phyloP scores from a whole-genome alignment of 2,888 invertebrate genomes.

The Dyspetes luteomarginatus region DNA sequence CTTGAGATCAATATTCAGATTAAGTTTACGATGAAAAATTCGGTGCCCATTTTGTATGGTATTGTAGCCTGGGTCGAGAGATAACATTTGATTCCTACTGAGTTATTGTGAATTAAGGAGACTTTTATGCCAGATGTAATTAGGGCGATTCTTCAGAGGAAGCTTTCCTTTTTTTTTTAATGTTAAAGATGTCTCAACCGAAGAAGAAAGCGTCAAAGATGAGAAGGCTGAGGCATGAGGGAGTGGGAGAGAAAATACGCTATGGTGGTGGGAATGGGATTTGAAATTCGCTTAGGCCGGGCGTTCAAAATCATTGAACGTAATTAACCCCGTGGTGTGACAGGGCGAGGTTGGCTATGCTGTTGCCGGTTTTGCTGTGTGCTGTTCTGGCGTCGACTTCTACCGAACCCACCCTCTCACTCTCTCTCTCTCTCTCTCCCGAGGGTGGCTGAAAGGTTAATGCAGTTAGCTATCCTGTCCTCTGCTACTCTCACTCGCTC shows the following conservation, averaged over 20 bases:
- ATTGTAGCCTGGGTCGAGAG: too few species aligned
- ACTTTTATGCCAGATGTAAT: too few species aligned
- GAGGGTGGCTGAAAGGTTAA: slow-evolving; percentile 81
- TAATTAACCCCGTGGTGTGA: slow-evolving; percentile 80
- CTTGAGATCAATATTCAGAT: too few species aligned
- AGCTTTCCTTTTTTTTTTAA: too few species aligned
- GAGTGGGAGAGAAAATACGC: slow-evolving; percentile 44
- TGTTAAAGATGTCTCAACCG: not conserved
- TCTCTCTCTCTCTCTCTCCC: slow-evolving; percentile 61
- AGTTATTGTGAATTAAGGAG: too few species aligned
- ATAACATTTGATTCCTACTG: too few species aligned
- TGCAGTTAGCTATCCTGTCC: slow-evolving; percentile 78
- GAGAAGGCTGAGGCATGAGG: slow-evolving; percentile 3
- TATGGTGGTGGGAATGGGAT: slow-evolving; percentile 76
- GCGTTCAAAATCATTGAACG: slow-evolving; percentile 81
- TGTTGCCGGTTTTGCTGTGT: slow-evolving; percentile 59
- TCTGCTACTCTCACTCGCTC: too few species aligned
- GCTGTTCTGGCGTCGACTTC: slow-evolving; percentile 43
- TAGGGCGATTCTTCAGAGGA: too few species aligned
- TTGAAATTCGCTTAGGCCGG: slow-evolving; percentile 80
- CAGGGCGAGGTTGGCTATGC: slow-evolving; percentile 68
- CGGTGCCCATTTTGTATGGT: too few species aligned
- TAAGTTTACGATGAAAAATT: too few species aligned
- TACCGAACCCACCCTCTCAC: slow-evolving; percentile 19
- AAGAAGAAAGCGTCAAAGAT: slow-evolving; percentile 35